Base-by-base conservation (phyloP, 2,888 invertebrate species). In the Xestia xanthographa region DNA sequence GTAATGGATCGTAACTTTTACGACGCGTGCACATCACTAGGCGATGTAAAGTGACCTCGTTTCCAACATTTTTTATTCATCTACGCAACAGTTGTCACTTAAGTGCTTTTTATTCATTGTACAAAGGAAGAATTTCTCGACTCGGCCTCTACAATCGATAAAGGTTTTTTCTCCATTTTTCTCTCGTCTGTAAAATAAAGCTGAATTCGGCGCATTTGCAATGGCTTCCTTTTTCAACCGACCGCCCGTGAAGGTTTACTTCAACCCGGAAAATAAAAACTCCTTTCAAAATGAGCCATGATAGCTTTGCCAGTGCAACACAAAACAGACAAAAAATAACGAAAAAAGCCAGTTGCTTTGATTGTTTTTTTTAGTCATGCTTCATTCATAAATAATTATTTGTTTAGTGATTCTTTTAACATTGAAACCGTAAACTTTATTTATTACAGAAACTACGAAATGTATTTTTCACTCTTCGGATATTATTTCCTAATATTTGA, bases 31-130 rank as follows among this genome's bases (percentile, higher is more conserved):
- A 87, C 88, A 89, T 90, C 85, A 87, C 80, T 86, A 89, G 78
- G 87, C 86, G 82, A 86, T 85, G 87, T 90, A 81, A 85, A 83
- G 72, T 90, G 91, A 91, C 92, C 92, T 92, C 91, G 88, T 89
- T 92, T 86, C 81, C 70, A 84, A 81, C 75, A 84, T 83, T 91
- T 91, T 91, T 92, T 91, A 91, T 91, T 91, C 87, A 74, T 77
- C 82, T 85, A 76, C 67, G 79, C 87, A 88, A 83, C 86, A 85
- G 83, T 85, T 82, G 78, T 83, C 81, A 75, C 78, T 84, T 76
- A 75, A 87, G 82, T 83, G 80, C 48, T 75, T 87, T 90, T 85
- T 85, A 75, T 72, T 62, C 56, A 71, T 77, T 75, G 76, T 83
- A 81, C 80, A 75, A 84, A 84, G 74, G 84, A 89, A 83, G 87